A percentile compares a stretch with the other conserved stretches of the same genome.
phyloP scores from a whole-genome alignment of 2,888 invertebrate species.

The Pilophorus perplexus region DNA sequence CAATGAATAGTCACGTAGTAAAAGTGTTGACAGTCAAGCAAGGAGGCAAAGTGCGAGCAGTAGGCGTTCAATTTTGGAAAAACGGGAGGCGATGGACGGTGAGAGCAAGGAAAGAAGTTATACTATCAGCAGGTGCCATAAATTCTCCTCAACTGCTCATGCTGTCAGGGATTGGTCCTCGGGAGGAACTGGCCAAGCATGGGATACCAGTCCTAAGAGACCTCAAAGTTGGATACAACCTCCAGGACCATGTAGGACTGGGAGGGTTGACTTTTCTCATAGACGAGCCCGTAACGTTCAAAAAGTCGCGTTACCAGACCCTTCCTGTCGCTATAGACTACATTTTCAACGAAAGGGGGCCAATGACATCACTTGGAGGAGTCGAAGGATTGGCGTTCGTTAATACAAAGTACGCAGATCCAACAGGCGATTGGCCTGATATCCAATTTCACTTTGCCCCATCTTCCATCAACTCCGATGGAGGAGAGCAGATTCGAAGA shows the following conservation, averaged over 20 bases:
- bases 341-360: slow-evolving; percentile 74
- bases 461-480: slow-evolving; percentile 79
- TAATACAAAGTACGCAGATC: slow-evolving; percentile 81
- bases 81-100: slow-evolving; percentile 65
- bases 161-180: slow-evolving; percentile 85
- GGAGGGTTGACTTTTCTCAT: slow-evolving; percentile 81
- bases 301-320: slow-evolving; percentile 72
- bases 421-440: slow-evolving; percentile 74
- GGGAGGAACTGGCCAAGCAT: slow-evolving; percentile 68
- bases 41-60: slow-evolving; percentile 60
- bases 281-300: slow-evolving; percentile 76
- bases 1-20: slow-evolving; percentile 72
- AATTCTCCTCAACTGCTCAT: slow-evolving; percentile 86
- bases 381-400: slow-evolving; percentile 85
- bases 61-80: slow-evolving; percentile 71
- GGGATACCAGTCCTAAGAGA: slow-evolving; percentile 72
- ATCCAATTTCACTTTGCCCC: slow-evolving; percentile 85
- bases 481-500: slow-evolving; percentile 73
- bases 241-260: slow-evolving; percentile 85
- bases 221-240: slow-evolving; percentile 69
- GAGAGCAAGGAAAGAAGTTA: slow-evolving; percentile 73
- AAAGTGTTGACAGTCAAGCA: slow-evolving; percentile 55
- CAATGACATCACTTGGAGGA: slow-evolving; percentile 75
- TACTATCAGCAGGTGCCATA: slow-evolving; percentile 83
- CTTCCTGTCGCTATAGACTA: slow-evolving; percentile 77